phyloP scores from a whole-genome alignment of 2,797 vertebrate species.

The Centroberyx gerrardi region DNA sequence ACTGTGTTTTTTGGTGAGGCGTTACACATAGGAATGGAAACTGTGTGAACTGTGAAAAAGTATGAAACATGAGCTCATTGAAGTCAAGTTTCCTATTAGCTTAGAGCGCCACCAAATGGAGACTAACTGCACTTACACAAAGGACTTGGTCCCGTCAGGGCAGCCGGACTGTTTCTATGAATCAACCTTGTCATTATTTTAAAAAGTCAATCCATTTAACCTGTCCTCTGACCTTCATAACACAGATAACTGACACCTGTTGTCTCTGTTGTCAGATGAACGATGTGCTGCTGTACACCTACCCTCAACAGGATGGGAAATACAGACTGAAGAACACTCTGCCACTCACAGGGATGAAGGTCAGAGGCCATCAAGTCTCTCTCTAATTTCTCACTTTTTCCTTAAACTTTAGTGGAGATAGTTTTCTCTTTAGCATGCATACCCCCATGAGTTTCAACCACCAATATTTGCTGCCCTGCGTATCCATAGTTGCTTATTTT shows the following conservation, averaged over 20 bases:
- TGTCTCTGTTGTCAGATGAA: slow-evolving; percentile 89
- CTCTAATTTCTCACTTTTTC: not conserved
- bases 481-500: no score
- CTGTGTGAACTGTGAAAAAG: no score
- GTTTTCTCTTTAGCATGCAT: not conserved
- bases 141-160: not conserved
- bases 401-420: not conserved
- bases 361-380: slow-evolving; percentile 57
- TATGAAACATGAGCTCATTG: no score
- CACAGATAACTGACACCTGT: slow-evolving; percentile 6
- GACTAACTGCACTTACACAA: slow-evolving; percentile 26
- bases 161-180: no score
- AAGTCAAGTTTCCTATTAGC: slow-evolving; percentile 11
- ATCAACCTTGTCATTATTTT: not conserved
- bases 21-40: no score
- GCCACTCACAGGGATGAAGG: slow-evolving; percentile 91
- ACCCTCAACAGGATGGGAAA: slow-evolving; percentile 96
- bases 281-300: slow-evolving; percentile 95
- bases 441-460: no score
- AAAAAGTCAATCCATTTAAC: not conserved
- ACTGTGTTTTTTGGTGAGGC: no score
- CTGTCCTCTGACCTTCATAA: not conserved
- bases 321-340: slow-evolving; percentile 93
- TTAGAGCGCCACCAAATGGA: slow-evolving; percentile 65
- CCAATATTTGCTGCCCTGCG: no score